Evolutionary conservation across 2,113 vertebrate genomes (phyloP), one percentile per base, ranked within the genome.

Genomic region (Hyperoodon ampullatus): DNA sequence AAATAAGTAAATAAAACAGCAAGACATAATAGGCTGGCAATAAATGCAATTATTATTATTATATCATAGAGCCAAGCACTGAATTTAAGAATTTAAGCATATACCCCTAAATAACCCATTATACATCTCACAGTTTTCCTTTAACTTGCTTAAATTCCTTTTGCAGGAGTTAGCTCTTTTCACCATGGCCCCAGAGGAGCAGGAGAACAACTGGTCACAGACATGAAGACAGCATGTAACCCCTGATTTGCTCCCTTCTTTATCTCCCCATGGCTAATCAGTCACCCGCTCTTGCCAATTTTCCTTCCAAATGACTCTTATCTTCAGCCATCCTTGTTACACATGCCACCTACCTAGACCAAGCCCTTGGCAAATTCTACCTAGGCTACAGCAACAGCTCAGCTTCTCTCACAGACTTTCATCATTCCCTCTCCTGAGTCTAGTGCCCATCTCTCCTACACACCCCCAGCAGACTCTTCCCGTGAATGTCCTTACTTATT

Each of bases 51-150:
- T 84, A 19, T 63, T 55, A 26, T 47, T 71, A 44, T 53, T 77
- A 13, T 33, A 66, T 61, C 39, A n/a, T 39, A 68, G 61, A 92
- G 30, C 2, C 35, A 80, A 58, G 58, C 10, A 42, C 23, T 8
- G 58, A 63, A 93, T 81, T 84, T 87, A 66, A 78, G 71, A 61
- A 96, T 70, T 75, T 55, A 93, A 90, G 8, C 65, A 70, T 13
- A 63, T 35, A 35, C 21, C 33, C 39, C 6, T 74, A 90, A 21
- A 16, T 39, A 68, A 65, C 19, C 23, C 21, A 65, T 7, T 65
- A n/a, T 60, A 81, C 11, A 26, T 28, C 33, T 24, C 13, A 65
- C 50, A 44, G 24, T 66, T 81, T 88, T 61, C 47, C 84, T 94
- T 88, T 81, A 47, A 18, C 13, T 93, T 72, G 12, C 13, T 50